Conservation (phyloP, 1,140 invertebrate genomes). For the Frieseomelitta varia region DNA sequence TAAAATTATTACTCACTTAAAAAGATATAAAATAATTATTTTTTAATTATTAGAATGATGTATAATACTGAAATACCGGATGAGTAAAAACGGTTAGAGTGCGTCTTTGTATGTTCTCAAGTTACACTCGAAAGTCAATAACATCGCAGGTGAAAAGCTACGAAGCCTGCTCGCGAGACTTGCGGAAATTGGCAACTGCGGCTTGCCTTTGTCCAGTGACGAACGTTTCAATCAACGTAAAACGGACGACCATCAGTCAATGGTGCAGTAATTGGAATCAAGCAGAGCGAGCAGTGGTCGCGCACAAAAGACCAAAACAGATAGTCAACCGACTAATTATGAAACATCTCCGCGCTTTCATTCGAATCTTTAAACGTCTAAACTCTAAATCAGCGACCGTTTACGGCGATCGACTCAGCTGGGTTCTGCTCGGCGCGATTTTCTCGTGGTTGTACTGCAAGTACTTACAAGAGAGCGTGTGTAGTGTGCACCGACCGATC, state of each 20-base stretch:
- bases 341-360: constrained; percentile 31
- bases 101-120: neutral
- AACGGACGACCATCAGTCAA: constrained; percentile 25
- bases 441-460: neutral
- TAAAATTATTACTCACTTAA: neutral
- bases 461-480: neutral
- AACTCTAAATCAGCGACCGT: no score
- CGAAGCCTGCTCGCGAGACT: neutral
- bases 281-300: neutral
- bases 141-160: neutral
- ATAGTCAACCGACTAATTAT: constrained; percentile 35
- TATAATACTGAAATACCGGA: neutral
- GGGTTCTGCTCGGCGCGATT: neutral
- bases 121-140: neutral
- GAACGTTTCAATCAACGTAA: constrained; percentile 46
- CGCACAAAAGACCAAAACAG: neutral
- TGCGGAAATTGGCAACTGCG: constrained; percentile 6
- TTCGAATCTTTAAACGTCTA: constrained; percentile 16
- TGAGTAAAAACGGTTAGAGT: neutral
- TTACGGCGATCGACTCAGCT: neutral
- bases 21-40: neutral
- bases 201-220: neutral
- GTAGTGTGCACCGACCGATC: neutral
- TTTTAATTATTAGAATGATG: neutral
- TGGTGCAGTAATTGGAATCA: constrained; percentile 31